Evolutionary conservation across 2,888 invertebrate species (phyloP).

Genomic region (Hypselothyrea guttata): DNA sequence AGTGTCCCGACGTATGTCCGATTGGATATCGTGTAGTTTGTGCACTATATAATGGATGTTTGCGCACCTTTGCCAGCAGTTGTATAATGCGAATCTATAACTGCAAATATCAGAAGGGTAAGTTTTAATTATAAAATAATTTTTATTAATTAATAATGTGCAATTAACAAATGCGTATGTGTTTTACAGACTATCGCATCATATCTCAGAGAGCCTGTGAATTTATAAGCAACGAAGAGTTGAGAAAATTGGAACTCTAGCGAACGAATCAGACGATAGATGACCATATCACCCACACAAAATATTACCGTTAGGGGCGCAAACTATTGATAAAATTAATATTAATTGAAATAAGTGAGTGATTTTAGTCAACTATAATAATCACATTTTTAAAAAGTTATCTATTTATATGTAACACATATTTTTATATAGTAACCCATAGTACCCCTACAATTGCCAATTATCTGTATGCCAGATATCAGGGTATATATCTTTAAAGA

Average conservation of each 20-base stretch:
- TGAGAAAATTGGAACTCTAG: conserved; percentile 45
- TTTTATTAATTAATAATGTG: not conserved
- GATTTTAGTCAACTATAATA: too few species aligned
- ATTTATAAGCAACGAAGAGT: conserved; percentile 52
- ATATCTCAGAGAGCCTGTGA: conserved; percentile 60
- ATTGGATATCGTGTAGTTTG: conserved; percentile 58
- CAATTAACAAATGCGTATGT: too few species aligned
- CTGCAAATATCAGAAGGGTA: conserved; percentile 63
- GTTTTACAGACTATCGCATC: conserved; percentile 48
- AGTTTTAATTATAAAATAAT: conserved; percentile 1
- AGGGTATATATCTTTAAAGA: too few species aligned
- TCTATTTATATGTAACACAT: too few species aligned
- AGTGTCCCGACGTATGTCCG: conserved; percentile 66
- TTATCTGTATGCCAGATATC: too few species aligned
- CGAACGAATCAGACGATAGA: conserved; percentile 22
- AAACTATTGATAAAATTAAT: too few species aligned
- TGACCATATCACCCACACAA: conserved; percentile 32
- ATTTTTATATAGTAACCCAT: too few species aligned
- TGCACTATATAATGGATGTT: conserved; percentile 50
- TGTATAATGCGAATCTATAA: conserved; percentile 65
- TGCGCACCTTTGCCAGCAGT: conserved; percentile 58
- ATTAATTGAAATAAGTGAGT: too few species aligned
- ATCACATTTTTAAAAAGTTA: too few species aligned
- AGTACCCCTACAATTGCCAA: too few species aligned
- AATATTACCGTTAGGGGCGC: too few species aligned